Conservation (phyloP, 2,113 vertebrate species). For the Pomatorhinus ruficollis region DNA sequence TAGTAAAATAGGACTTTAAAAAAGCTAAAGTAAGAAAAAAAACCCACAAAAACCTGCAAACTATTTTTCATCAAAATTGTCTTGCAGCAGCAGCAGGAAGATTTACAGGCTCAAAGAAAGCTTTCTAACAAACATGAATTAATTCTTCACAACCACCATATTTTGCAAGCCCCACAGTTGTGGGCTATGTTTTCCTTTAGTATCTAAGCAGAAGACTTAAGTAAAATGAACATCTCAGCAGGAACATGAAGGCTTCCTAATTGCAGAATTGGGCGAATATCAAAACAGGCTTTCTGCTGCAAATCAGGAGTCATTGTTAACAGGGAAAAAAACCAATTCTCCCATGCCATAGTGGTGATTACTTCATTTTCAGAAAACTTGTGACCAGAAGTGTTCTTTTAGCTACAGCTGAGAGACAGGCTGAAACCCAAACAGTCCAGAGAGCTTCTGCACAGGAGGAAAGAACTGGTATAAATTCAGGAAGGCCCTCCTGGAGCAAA, state of each 20-base stretch:
- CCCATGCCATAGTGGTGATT: background rate
- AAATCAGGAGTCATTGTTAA: background rate
- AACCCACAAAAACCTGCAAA: rapidly evolving
- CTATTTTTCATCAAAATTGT: background rate
- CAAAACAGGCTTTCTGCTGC: background rate
- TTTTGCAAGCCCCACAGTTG: background rate
- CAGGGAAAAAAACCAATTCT: rapidly evolving
- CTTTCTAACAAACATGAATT: background rate
- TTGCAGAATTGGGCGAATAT: background rate
- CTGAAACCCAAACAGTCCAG: background rate
- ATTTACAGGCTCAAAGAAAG: background rate
- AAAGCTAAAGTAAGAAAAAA: background rate
- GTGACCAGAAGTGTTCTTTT: background rate
- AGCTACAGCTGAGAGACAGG: background rate
- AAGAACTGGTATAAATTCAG: background rate
- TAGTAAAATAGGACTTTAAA: background rate
- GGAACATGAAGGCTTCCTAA: background rate
- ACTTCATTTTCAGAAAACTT: background rate
- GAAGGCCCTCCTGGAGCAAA: background rate
- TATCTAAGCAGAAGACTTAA: background rate
- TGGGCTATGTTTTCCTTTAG: background rate
- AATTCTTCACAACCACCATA: background rate
- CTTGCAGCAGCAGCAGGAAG: background rate
- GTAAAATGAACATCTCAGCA: background rate
- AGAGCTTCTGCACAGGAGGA: background rate